phyloP scores from a whole-genome alignment of 2,797 vertebrate species.

The Stomatorhinus walkeri region DNA sequence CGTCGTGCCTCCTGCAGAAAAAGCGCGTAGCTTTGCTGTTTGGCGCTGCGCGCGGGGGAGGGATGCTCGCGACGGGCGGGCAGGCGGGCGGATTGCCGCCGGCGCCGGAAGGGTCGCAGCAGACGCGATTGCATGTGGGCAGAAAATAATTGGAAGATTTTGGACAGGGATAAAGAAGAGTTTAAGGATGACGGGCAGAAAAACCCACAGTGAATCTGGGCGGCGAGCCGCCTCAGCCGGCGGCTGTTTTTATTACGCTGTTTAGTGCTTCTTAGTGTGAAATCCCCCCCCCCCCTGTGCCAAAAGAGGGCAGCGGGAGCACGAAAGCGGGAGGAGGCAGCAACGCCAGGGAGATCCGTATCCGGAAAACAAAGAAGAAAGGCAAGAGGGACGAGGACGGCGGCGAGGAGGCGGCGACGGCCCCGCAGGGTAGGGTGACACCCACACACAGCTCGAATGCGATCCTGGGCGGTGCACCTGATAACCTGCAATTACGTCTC shows the following conservation, averaged over 20 bases:
- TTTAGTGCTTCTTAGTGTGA: background rate
- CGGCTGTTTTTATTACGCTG: background rate
- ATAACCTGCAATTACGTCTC: background rate
- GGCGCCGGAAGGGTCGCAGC: background rate
- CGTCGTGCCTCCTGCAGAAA: background rate
- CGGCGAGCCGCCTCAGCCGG: background rate
- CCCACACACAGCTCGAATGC: background rate
- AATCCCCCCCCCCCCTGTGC: background rate
- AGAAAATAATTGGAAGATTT: background rate
- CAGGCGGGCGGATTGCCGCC: background rate
- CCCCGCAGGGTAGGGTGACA: slow-evolving; percentile 50
- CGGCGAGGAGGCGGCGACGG: slow-evolving; percentile 69
- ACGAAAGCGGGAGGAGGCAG: slow-evolving; percentile 71
- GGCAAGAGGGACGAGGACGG: slow-evolving; percentile 80
- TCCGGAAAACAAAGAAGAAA: slow-evolving; percentile 88
- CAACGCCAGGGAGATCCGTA: slow-evolving; percentile 83
- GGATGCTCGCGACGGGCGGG: background rate
- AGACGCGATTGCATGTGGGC: background rate
- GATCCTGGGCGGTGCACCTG: background rate
- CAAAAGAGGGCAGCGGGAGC: slow-evolving; percentile 78
- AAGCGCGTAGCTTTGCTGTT: background rate
- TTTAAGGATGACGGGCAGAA: background rate
- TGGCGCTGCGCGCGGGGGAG: background rate
- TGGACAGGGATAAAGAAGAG: background rate
- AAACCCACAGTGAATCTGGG: background rate